Base-by-base conservation (phyloP, 2,888 invertebrate species). In the Hypomecis punctinalis region DNA sequence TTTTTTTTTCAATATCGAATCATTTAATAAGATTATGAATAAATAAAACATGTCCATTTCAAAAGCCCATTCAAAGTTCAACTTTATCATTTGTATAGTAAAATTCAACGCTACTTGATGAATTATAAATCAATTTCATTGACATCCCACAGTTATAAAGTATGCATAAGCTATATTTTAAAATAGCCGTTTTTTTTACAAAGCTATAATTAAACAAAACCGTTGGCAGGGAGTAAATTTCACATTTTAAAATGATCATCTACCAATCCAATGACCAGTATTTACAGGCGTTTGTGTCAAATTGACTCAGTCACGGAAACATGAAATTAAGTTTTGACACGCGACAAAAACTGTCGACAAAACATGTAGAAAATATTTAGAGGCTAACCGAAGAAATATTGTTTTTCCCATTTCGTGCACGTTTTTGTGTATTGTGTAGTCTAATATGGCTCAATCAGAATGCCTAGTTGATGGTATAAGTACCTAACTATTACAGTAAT, bases 251-350 rank as follows among this genome's bases (percentile, higher is more conserved):
- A 77, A 77, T 76, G 70, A 77, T 77, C 75, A 74, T 68, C 66
- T 35, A 73, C 72, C 74, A 67, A 78, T 77, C 72, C 72, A 73
- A 67, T 68, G 66, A 73, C 71, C 75, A 69, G 73, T 76, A 76
- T 81, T 81, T 81, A 81, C 78, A 68, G 76, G 68, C 69, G 61
- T 71, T 76, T 74, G 74, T 75, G 78, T 75, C 74, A 74, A 79
- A 78, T 77, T 73, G 73, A 67, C 75, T 71, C 63, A 69, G 78
- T 75, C 81, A 80, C 82, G 82, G 63, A 75, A 75, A 75, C 69
- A 65, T 65, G 59, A 59, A 70, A 70, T 71, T 74, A 69, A 72
- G 66, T 62, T 71, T 68, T 67, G 57, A 70, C 82, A 82, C 76
- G 81, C 80, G 69, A 81, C 71, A 72, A 73, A 69, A 72, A 70